Conservation (phyloP, 1,140 invertebrate species). For the Nebria ingens region DNA sequence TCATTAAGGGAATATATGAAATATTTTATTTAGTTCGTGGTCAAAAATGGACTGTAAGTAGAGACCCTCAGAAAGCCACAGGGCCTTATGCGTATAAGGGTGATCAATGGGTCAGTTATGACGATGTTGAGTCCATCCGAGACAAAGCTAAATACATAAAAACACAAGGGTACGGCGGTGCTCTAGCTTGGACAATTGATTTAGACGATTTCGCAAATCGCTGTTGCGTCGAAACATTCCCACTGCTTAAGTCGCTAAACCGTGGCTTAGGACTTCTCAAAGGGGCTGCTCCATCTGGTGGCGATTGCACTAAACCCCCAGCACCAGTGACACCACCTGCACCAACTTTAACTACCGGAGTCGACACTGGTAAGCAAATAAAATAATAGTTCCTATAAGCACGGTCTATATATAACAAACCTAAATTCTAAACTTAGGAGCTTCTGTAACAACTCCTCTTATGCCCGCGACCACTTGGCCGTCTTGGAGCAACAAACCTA, state of each 20-base stretch:
- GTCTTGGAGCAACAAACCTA: conserved; percentile 18
- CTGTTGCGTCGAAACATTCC: conserved; percentile 67
- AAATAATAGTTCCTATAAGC: not conserved
- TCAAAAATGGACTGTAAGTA: conserved; percentile 45
- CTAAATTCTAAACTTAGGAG: no score
- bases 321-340: conserved; percentile 57
- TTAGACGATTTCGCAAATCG: conserved; percentile 79
- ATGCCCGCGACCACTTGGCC: conserved; percentile 19
- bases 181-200: conserved; percentile 84
- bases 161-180: conserved; percentile 60
- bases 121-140: conserved; percentile 63
- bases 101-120: conserved; percentile 87
- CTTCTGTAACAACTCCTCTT: not conserved
- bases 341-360: conserved; percentile 54
- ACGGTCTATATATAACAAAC: no score
- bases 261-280: conserved; percentile 56
- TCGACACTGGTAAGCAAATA: conserved; percentile 29
- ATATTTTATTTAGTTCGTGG: conserved; percentile 38
- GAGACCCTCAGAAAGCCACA: conserved; percentile 36
- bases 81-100: conserved; percentile 70
- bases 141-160: conserved; percentile 67
- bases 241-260: conserved; percentile 62
- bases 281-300: conserved; percentile 39
- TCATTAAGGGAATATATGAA: not conserved
- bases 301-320: conserved; percentile 52